These are phyloP conservation scores for Brachymystax lenok DNA, from an alignment of 2,797 vertebrate species.

Conservation along the genomic window DNA sequence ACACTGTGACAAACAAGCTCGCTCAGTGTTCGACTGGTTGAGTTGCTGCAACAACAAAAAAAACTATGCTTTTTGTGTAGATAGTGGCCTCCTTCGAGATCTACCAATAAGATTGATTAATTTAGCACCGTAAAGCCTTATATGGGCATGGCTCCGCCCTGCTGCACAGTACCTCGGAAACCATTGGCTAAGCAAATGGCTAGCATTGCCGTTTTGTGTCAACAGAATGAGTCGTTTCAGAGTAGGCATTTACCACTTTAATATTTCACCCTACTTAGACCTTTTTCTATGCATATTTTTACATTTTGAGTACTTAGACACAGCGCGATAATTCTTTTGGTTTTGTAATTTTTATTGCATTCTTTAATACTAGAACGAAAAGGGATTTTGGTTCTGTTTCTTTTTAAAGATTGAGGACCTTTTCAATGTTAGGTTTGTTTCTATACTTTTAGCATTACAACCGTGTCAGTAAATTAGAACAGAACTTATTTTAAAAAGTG, in stretches of 20 bases:
- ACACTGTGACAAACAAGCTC: conserved; percentile 55
- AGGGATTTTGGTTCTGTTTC: conserved; percentile 45
- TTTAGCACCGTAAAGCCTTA: conserved; percentile 82
- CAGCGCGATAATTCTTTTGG: conserved; percentile 33
- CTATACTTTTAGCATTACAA: conserved; percentile 15
- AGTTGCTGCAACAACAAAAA: conserved; percentile 35
- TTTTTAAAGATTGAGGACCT: conserved; percentile 6
- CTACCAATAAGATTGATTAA: conserved; percentile 29
- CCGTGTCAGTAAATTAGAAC: conserved; percentile 24
- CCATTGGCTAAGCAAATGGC: conserved; percentile 29
- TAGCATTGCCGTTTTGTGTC: conserved; percentile 17
- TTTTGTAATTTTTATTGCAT: conserved; percentile 27
- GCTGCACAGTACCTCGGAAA: conserved; percentile 70
- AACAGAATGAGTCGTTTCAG: conserved; percentile 43
- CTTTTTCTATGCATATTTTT: conserved; percentile 67
- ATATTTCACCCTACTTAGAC: conserved; percentile 36
- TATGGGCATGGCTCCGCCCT: conserved; percentile 61
- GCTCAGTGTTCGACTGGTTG: conserved; percentile 42
- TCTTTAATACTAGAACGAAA: conserved; percentile 48
- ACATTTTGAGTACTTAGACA: conserved; percentile 33
- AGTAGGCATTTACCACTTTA: conserved; percentile 60
- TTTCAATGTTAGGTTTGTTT: conserved; percentile 34
- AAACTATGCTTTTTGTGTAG: conserved; percentile 28
- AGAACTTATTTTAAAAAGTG: too few relatives aligned
- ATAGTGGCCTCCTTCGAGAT: conserved; percentile 54